Evolutionary conservation across 2,113 vertebrate genomes (phyloP).

Genomic region (Equus przewalskii): DNA sequence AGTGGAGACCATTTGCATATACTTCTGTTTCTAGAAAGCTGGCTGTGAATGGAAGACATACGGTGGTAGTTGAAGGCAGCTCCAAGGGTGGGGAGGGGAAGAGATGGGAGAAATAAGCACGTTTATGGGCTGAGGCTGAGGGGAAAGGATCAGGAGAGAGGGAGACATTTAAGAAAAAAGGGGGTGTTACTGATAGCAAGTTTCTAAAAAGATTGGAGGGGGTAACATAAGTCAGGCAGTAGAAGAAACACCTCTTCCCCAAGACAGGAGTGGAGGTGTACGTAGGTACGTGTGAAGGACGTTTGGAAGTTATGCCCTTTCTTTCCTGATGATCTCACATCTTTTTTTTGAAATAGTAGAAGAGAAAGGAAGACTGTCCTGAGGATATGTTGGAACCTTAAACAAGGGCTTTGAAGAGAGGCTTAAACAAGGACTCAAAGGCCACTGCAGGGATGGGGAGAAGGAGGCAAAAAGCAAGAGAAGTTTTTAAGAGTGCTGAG

Average conservation of each 20-base stretch:
- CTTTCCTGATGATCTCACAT: not conserved
- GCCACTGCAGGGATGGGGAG: not conserved
- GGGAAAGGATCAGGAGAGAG: not conserved
- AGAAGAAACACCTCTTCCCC: not conserved
- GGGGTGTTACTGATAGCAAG: not conserved
- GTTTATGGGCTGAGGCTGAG: not conserved
- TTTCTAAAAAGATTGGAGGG: not conserved
- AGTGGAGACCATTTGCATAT: slow-evolving; percentile 54
- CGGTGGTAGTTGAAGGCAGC: slow-evolving; percentile 37
- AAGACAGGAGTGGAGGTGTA: not conserved
- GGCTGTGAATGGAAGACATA: slow-evolving; percentile 72
- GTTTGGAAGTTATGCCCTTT: not conserved
- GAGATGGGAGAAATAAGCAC: not conserved
- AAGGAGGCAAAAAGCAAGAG: not conserved
- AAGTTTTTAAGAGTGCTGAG: not conserved
- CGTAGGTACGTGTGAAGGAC: not conserved
- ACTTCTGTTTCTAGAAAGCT: slow-evolving; percentile 60
- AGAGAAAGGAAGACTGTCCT: not conserved
- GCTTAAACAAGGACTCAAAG: not conserved
- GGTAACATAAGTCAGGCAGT: not conserved
- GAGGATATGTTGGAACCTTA: not conserved
- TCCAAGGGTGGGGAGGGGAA: not conserved
- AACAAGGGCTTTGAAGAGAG: not conserved
- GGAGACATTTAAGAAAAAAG: not conserved
- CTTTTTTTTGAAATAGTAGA: not conserved